Base-by-base conservation (phyloP, 2,797 vertebrate genomes). In the Sebastiscus tertius region DNA sequence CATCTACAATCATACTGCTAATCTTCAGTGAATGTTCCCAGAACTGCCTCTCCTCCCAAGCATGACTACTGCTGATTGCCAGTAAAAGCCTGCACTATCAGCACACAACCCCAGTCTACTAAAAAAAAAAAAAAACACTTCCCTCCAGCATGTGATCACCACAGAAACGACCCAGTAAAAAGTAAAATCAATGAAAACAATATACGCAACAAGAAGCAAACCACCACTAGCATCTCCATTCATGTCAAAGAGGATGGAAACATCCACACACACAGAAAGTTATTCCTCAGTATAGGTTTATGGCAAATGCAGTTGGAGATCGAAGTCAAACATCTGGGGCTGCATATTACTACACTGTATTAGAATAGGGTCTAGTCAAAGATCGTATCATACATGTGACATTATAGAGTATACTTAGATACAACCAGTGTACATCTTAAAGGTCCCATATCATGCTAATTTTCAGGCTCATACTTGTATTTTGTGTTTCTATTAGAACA, bases 11-110 rank as follows among this genome's bases (percentile, higher is more conserved):
- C 20, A 36, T 31, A 16, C 22, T 65, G 52, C 33, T 8, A 16
- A 12, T 27, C 36, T 52, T 39, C 1, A 58, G 34, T 31, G 58
- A 59, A 34, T 34, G 52, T 75, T 49, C 62, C 61, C 18, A 49
- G 24, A 81, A 75, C 13, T 59, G 61, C 26, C 24, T 27, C 24
- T 62, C 56, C 52, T 59, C 34, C 26, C 11, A 10, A 62, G 62
- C 56, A 87, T 72, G 54, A 79, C 61, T 31, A n/a, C 59, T 8
- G 20, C 13, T 18, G 36, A 74, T 26, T 66, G 68, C 64, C 82
- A 42, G 74, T 77, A 81, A 83, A 60, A 80, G 77, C 58, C 63
- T 75, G 67, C 46, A 74, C 31, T 36, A 49, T 72, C 33, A 69
- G 58, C 73, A 60, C 31, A 39, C n/a, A 69, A 58, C 16, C 18